Evolutionary conservation across 2,113 vertebrate species (phyloP), one percentile per base, ranked within the genome.

Genomic region (Ornithorhynchus anatinus): DNA sequence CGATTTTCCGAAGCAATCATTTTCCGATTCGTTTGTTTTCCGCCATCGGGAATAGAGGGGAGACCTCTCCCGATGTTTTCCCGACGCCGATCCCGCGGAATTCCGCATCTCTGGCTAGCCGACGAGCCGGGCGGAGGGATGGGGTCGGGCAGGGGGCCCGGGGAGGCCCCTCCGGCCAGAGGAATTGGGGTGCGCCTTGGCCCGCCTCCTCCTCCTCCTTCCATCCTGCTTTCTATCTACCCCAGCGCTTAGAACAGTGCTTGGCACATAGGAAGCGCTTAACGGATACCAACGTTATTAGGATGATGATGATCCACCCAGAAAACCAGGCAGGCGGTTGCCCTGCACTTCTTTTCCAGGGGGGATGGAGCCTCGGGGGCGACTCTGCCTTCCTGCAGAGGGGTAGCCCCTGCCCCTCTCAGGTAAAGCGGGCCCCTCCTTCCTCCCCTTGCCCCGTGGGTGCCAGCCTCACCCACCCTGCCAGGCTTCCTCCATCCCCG

Each of bases 11-110:
- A 59, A 66, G 70, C 61, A 77, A 44, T 72, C 59, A 59, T 12
- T n/a, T 70, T 77, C 48, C 45, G 23, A 81, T 85, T 88, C 83
- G 83, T 88, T 85, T 77, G 63, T 73, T 78, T 71, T 68, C 64
- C 51, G 37, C 72, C 66, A 72, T 73, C 63, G 73, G 48, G 58
- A 79, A 66, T n/a, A 48, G 23, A 71, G 20, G n/a, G 64, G 59
- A 43, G 53, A 31, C 59, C 25, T 22, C 66, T 39, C 51, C 63
- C 23, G 20, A 44, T 61, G 48, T 80, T 64, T 64, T 20, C n/a
- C 22, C 9, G 39, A 20, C 33, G 17, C 17, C 19, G 2, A 42
- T 58, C 48, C 22, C 67, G 64, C 53, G 43, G 63, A 72, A 75
- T 75, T 37, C 40, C 62, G 66, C 53, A 59, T n/a, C n/a, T n/a